Conservation (phyloP, 2,888 invertebrate species). For the Hirtodrosophila duncani region DNA sequence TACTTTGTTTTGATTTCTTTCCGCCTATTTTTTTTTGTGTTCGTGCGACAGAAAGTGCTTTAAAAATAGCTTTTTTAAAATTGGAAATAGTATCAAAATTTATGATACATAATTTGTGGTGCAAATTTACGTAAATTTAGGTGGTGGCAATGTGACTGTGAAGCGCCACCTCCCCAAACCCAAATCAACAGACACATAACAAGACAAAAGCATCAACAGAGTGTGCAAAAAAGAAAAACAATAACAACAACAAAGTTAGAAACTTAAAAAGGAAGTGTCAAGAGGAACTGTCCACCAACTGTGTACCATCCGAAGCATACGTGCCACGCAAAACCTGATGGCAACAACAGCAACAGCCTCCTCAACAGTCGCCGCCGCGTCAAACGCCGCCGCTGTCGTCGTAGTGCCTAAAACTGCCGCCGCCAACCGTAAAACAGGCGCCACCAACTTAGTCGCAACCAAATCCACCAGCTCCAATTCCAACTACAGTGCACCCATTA, state of each 20-base stretch:
- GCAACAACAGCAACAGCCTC: conserved; percentile 60
- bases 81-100: too few relatives aligned
- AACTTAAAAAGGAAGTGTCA: conserved; percentile 7
- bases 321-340: conserved; percentile 67
- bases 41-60: too few relatives aligned
- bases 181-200: conserved; percentile 1
- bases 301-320: conserved; percentile 5
- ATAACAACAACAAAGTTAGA: conserved; percentile 1
- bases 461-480: conserved; percentile 1
- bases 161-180: conserved; percentile 20
- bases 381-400: conserved; percentile 6
- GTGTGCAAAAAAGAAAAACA: background rate
- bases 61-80: too few relatives aligned
- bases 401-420: conserved; percentile 16
- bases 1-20: too few relatives aligned
- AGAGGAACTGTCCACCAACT: too few relatives aligned
- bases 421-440: conserved; percentile 25
- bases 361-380: conserved; percentile 32
- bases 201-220: background rate
- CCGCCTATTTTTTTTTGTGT: too few relatives aligned
- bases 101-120: background rate
- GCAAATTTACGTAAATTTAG: conserved; percentile 1
- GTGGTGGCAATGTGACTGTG: conserved; percentile 63
- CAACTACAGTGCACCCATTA: conserved; percentile 67
- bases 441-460: background rate